Conservation (phyloP, 2,888 invertebrate genomes). For the Ormyrus nitidulus region DNA sequence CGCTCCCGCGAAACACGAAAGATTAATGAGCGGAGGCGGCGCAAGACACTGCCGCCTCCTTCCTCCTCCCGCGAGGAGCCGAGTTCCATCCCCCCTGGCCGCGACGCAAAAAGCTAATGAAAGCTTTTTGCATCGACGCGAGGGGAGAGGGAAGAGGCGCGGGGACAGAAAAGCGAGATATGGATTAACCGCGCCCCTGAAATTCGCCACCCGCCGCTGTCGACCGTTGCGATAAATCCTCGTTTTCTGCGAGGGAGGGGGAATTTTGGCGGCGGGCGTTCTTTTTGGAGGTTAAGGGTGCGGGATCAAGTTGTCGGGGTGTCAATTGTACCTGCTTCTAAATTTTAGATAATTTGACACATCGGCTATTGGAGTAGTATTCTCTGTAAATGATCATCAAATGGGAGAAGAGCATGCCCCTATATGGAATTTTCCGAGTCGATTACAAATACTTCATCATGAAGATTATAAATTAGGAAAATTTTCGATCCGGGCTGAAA, state of each 20-base stretch:
- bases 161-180: constrained; percentile 20
- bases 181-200: constrained; percentile 30
- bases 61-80: background rate
- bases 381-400: no score
- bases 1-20: constrained; percentile 35
- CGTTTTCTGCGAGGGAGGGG: background rate
- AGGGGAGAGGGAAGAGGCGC: background rate
- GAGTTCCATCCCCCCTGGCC: background rate
- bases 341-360: no score
- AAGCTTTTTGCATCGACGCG: constrained; percentile 66
- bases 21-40: constrained; percentile 43
- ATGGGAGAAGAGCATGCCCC: no score
- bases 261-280: no score
- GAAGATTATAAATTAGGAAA: no score
- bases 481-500: no score
- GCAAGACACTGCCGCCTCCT: constrained; percentile 1
- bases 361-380: no score
- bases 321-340: no score
- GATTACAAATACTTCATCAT: no score
- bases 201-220: constrained; percentile 5
- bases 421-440: no score
- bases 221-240: constrained; percentile 33
- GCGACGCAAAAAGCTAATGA: constrained; percentile 69
- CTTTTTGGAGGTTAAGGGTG: no score
- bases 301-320: no score